A percentile compares a stretch with the other conserved stretches of the same genome.
phyloP scores from a whole-genome alignment of 2,113 vertebrate genomes.

The Lucifuga dentata region DNA sequence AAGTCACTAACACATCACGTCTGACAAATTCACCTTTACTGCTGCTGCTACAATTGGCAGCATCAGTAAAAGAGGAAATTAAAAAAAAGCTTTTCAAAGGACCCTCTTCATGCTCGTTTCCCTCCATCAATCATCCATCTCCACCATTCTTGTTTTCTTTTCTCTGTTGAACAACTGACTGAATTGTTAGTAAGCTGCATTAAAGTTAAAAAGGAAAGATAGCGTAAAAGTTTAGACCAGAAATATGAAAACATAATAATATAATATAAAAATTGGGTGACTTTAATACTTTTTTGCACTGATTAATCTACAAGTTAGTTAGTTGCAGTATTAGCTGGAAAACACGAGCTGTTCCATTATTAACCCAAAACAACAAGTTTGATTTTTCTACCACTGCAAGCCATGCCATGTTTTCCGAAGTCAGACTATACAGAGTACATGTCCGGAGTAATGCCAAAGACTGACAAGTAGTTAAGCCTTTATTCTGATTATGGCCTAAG shows the following conservation, averaged over 20 bases:
- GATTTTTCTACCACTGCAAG: slow-evolving; percentile 9
- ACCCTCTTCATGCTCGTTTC: neutral
- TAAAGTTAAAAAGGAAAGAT: neutral
- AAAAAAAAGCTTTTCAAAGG: slow-evolving; percentile 11
- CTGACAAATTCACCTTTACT: slow-evolving; percentile 16
- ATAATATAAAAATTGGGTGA: neutral
- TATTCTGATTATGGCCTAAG: slow-evolving; percentile 8
- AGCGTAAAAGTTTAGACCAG: too few relatives aligned
- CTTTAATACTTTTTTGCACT: neutral
- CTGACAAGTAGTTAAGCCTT: slow-evolving; percentile 1
- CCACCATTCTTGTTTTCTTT: slow-evolving; percentile 1
- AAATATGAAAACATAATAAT: too few relatives aligned
- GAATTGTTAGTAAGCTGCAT: neutral
- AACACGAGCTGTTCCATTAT: neutral
- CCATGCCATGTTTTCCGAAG: neutral
- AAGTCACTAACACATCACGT: slow-evolving; percentile 20
- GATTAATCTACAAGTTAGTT: slow-evolving; percentile 5
- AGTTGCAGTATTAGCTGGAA: neutral
- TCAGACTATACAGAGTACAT: neutral
- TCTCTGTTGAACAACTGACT: too few relatives aligned
- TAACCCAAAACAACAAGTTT: slow-evolving; percentile 27
- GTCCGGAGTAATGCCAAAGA: slow-evolving; percentile 11
- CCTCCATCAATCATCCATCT: neutral
- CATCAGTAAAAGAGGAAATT: neutral
- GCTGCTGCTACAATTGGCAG: slow-evolving; percentile 14